Conservation (phyloP, 1,140 invertebrate genomes). For the Caenorhabditis brenneri region DNA sequence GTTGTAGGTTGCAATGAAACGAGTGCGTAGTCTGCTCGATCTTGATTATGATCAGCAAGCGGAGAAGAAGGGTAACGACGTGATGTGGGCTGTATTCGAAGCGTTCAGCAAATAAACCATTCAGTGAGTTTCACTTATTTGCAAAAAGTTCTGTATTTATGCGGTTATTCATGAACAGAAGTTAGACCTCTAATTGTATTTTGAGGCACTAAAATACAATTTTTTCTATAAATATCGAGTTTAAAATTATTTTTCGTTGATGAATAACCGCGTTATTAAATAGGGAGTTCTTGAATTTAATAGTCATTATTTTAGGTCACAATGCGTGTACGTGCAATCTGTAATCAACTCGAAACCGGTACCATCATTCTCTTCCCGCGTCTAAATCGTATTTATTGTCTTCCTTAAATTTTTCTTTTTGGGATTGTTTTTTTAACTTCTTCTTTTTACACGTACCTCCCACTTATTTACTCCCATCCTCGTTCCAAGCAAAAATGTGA, state of each 20-base stretch:
- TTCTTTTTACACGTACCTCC: neutral
- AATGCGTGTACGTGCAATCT: conserved; percentile 37
- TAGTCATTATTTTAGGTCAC: neutral
- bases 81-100: conserved; percentile 97
- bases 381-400: neutral
- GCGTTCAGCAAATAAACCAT: conserved; percentile 87
- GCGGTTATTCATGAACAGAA: too few species aligned
- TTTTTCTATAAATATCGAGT: too few species aligned
- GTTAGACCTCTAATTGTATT: too few species aligned
- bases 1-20: conserved; percentile 89
- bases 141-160: too few species aligned
- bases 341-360: conserved; percentile 36
- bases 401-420: neutral
- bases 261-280: too few species aligned
- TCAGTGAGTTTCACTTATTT: neutral
- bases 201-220: too few species aligned
- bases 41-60: conserved; percentile 84
- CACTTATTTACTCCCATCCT: neutral
- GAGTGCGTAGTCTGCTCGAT: conserved; percentile 91
- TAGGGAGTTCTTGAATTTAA: too few species aligned
- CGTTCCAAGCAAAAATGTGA: conserved; percentile 3
- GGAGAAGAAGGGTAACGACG: conserved; percentile 75
- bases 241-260: too few species aligned
- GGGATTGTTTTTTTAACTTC: neutral
- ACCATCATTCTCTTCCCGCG: conserved; percentile 7